Conservation (phyloP, 2,888 invertebrate genomes). For the Gisinianus flammeolus region DNA sequence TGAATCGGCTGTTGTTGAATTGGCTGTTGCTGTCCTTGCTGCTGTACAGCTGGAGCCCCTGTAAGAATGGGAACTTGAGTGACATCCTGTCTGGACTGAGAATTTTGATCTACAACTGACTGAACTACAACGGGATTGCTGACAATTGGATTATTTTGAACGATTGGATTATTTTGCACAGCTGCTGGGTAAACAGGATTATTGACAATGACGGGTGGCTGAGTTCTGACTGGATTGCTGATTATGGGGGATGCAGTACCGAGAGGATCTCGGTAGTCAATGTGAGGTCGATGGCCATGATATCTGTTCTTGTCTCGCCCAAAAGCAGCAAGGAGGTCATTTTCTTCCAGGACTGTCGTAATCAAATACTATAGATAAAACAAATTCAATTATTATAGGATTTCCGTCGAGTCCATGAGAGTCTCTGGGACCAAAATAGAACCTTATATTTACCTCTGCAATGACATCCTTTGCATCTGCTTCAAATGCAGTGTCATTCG, state of each 20-base stretch:
- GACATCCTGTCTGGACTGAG: slow-evolving; percentile 16
- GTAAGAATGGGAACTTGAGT: slow-evolving; percentile 17
- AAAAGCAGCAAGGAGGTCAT: slow-evolving; percentile 6
- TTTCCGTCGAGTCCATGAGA: not conserved
- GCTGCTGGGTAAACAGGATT: not conserved
- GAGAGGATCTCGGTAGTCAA: slow-evolving; percentile 14
- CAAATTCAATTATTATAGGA: not conserved
- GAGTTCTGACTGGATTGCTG: too few species aligned
- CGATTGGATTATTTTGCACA: not conserved
- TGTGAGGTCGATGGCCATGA: slow-evolving; percentile 11
- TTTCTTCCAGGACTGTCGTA: not conserved
- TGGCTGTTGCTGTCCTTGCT: not conserved
- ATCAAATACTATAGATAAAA: slow-evolving; percentile 12
- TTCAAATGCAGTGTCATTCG: slow-evolving; percentile 21
- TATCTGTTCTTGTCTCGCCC: slow-evolving; percentile 4
- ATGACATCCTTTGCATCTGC: slow-evolving; percentile 29
- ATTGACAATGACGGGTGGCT: too few species aligned
- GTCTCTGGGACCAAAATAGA: not conserved
- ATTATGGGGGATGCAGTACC: not conserved
- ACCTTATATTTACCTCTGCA: slow-evolving; percentile 17
- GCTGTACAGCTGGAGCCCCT: slow-evolving; percentile 1
- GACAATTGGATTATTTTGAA: slow-evolving; percentile 2
- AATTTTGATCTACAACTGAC: not conserved
- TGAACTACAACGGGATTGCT: slow-evolving; percentile 15
- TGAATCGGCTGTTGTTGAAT: not conserved